Evolutionary conservation across 2,113 vertebrate genomes (phyloP).

Genomic region (Phodopus roborovskii): DNA sequence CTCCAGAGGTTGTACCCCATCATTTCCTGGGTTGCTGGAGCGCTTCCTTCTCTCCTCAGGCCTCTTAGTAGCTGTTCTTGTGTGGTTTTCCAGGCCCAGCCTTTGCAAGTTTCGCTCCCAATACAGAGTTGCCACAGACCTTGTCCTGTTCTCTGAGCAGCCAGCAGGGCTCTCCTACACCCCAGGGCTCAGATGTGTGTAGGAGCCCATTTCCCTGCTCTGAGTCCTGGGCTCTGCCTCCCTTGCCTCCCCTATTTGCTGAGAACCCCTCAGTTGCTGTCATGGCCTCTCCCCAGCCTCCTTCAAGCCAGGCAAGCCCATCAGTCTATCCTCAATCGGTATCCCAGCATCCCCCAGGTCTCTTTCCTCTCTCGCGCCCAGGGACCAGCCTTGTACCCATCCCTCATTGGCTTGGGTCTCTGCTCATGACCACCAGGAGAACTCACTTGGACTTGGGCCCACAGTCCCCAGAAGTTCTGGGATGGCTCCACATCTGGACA

Average conservation of each 20-base stretch:
- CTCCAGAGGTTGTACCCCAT: not conserved
- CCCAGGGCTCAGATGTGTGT: not conserved
- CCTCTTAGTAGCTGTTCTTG: not conserved
- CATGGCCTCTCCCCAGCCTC: slow-evolving; percentile 54
- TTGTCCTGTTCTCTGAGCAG: not conserved
- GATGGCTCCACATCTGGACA: too few relatives aligned
- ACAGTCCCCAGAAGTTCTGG: too few relatives aligned
- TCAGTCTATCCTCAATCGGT: not conserved
- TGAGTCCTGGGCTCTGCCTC: not conserved
- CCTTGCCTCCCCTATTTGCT: not conserved
- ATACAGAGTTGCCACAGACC: not conserved
- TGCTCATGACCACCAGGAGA: too few relatives aligned
- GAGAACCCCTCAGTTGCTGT: slow-evolving; percentile 35
- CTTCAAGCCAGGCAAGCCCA: not conserved
- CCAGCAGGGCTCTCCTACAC: not conserved
- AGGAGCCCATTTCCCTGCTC: not conserved
- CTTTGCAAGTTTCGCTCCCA: not conserved
- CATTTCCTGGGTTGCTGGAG: not conserved
- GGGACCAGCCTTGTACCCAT: not conserved
- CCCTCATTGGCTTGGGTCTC: not conserved
- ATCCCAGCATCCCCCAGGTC: not conserved
- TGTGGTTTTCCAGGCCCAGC: not conserved
- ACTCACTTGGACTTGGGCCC: too few relatives aligned
- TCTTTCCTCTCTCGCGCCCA: not conserved
- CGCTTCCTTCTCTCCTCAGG: not conserved